Evolutionary conservation across 37 sponge, comb jelly and placozoan genomes (phyloP), one percentile per base, ranked within the genome.

Genomic region (Halisarca cf. caerulea): DNA sequence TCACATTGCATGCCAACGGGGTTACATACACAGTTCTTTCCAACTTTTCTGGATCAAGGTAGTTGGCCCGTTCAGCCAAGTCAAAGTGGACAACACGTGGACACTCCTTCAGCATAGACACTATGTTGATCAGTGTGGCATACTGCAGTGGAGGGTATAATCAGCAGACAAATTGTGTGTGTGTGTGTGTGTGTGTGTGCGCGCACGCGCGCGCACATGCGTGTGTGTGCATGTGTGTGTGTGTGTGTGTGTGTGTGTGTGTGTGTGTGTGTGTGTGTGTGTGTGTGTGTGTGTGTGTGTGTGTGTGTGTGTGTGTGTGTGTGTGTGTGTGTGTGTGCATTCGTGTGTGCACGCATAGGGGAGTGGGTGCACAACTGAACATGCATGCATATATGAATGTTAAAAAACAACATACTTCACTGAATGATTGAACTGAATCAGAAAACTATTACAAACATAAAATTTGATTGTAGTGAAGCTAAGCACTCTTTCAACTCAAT

Each of bases 1-100:
- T 89, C 9, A 84, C 47, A 66, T 84, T 84, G 36, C 75, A 75
- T 17, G 89, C 80, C 44, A 89, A 73, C 3, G 89, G 89, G 6
- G 81, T 84, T 15, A 89, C 75, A 64, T 80, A 89, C n/a, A 89
- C 80, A 15, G 89, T 89, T 30, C 89, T 18, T 58, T 89, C 89
- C 75, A 89, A 57, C 51, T 78, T 57, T 60, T 89, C 89, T 25
- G 89, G 89, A 37, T 89, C 85, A 34, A 75, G 74, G 62, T 89
- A 89, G 53, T 84, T 81, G 3, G 89, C 89, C 35, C 89, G 58
- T 35, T 24, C 68, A 57, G 84, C 54, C 25, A 89, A 64, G 66
- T 89, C 89, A 83, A 89, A 89, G 55, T 86, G 14, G 23, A 89
- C 20, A 5, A 34, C 39, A 0, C 81, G 66, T 23, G 73, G n/a